Base-by-base conservation (phyloP, 1,140 invertebrate species). In the Antheraea pernyi region DNA sequence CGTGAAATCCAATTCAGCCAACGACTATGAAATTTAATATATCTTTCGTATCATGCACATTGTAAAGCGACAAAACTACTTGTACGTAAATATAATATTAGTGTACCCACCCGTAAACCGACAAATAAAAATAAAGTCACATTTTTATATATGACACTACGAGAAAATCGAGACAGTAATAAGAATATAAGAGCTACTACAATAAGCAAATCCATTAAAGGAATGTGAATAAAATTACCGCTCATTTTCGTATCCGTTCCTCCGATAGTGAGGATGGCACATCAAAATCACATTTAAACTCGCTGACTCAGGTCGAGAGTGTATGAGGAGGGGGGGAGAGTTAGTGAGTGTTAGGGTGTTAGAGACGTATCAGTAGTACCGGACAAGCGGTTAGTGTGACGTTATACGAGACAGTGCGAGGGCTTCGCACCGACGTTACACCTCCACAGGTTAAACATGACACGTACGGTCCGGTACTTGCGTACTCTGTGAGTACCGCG, bases 21-120 rank as follows among this genome's bases (percentile, higher is more conserved):
- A 82, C 81, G 83, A 83, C 87, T 86, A 80, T 42, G 39, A 42
- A 42, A 42, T 42, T 42, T 42, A 10, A 42, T 30, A 42, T 42
- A 75, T 81, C 75, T 19, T 74, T 83, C 83, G 78, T 74, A 73
- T 82, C 89, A 91, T 91, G 89, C 89, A 91, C 88, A 89, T 86
- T 85, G 80, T 84, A 89, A 91, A 91, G 89, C 89, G 88, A 89
- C 86, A 88, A 88, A 89, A 87, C 86, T 90, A 89, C 86, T 53
- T 88, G 80, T 88, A 91, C 84, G 87, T 91, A 89, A 88, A 87
- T 84, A 91, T 91, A 89, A 89, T 84, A 89, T 88, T 88, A 91
- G 86, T 88, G 89, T 89, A 91, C 89, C 89, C 89, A 91, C 86
- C 89, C 89, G 83, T 83, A 69, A 81, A 89, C 85, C 87, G 87